Evolutionary conservation across 2,797 vertebrate genomes (phyloP), one percentile per base, ranked within the genome.

Genomic region (Melopsittacus undulatus): DNA sequence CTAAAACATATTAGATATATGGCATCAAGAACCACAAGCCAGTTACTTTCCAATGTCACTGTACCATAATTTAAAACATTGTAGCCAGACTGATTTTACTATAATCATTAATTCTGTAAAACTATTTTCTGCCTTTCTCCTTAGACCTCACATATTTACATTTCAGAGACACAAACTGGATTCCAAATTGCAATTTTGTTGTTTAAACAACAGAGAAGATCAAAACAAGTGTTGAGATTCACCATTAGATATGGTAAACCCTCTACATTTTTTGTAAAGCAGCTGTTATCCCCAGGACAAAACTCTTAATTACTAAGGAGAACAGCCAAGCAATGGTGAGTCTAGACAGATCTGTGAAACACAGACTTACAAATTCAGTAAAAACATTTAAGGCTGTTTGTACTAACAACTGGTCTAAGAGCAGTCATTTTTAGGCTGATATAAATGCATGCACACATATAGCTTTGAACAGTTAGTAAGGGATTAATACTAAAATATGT

Each of bases 31-130:
- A 63, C 22, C 17, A 42, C 17, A 83, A 83, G 32, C 34, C 54
- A 88, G 72, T 24, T 94, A 85, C 82, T 88, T 94, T 87, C 63
- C 68, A 36, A 67, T 79, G 57, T 89, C 64, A 63, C 43, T 79
- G 29, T 54, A 76, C 21, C 62, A 83, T 77, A 13, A 78, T 78
- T 95, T 93, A 82, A 57, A 88, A 49, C 56, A 72, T 51, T 92
- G 76, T 45, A 85, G 38, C 20, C 82, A 91, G 87, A 38, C 30
- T 85, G 68, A 76, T 84, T 91, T 80, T 85, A 52, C 45, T 61
- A 40, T 34, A 30, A 40, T 51, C 26, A 54, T 63, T 84, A 51
- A 51, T 3, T 6, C 2, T 42, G 29, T 46, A 72, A 51, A 46
- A 56, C 21, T 56, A 4, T 46, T 87, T 83, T 21, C 32, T 87